A percentile compares a stretch with the other conserved stretches of the same genome.
Evolutionary conservation across 2,797 vertebrate genomes (phyloP).

Genomic region (Craterocephalus amniculus): DNA sequence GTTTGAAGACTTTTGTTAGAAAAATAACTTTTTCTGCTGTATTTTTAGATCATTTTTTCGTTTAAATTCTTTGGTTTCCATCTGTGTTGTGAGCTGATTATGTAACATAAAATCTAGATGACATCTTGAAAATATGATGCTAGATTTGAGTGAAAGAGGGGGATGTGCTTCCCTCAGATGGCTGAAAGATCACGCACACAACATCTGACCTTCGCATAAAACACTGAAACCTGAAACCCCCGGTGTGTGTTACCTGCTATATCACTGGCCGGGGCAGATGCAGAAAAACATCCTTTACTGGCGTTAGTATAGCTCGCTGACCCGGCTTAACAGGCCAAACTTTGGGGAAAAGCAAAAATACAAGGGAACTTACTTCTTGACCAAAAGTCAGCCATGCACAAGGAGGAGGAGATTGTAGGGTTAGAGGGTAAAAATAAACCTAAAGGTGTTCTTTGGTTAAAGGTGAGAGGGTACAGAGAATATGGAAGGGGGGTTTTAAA

Average conservation of each 20-base stretch:
- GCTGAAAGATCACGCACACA: conserved; percentile 21
- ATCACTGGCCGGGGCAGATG: not conserved
- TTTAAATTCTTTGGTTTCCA: conserved; percentile 49
- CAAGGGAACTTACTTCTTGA: conserved; percentile 27
- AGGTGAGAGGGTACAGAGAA: conserved; percentile 58
- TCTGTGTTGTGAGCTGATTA: conserved; percentile 49
- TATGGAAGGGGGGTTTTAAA: conserved; percentile 31
- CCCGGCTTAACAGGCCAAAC: conserved; percentile 30
- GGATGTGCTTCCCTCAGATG: conserved; percentile 39
- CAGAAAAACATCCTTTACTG: conserved; percentile 5
- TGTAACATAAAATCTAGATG: conserved; percentile 41
- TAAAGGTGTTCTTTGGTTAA: conserved; percentile 44
- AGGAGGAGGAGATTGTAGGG: conserved; percentile 52
- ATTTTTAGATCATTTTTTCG: conserved; percentile 46
- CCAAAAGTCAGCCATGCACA: conserved; percentile 48
- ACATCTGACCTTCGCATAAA: conserved; percentile 45
- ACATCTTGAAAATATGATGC: conserved; percentile 50
- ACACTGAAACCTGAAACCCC: conserved; percentile 19
- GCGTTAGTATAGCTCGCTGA: conserved; percentile 4
- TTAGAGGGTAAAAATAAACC: conserved; percentile 46
- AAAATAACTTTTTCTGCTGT: conserved; percentile 7
- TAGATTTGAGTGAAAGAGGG: conserved; percentile 48
- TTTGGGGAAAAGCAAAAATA: conserved; percentile 25
- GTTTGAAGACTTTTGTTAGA: conserved; percentile 8
- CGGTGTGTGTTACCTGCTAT: not conserved